These are phyloP conservation scores for Equus przewalskii DNA, from an alignment of 2,113 vertebrate genomes.

Conservation along the genomic window DNA sequence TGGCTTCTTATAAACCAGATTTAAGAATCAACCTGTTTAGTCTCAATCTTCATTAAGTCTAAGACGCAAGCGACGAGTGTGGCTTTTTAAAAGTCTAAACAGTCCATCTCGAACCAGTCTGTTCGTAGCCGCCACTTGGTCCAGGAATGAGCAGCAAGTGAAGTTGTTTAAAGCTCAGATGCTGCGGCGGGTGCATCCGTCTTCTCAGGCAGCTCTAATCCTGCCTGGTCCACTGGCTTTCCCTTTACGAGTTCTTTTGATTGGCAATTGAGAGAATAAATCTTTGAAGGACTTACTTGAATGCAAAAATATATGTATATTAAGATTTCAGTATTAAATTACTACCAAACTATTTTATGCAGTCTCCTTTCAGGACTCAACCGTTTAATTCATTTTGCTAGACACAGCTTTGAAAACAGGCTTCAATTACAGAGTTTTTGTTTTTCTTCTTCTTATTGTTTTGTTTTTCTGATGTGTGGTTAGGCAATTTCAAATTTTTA, in stretches of 20 bases:
- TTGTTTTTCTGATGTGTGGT: slow-evolving; percentile 72
- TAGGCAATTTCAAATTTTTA: slow-evolving; percentile 76
- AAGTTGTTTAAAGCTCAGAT: slow-evolving; percentile 45
- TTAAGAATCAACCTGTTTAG: slow-evolving; percentile 22
- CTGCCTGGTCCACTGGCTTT: slow-evolving; percentile 77
- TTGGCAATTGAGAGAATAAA: slow-evolving; percentile 88
- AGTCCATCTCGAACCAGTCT: slow-evolving; percentile 27
- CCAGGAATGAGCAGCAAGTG: not conserved
- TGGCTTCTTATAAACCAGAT: not conserved
- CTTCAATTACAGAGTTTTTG: slow-evolving; percentile 75
- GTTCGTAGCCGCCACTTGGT: slow-evolving; percentile 49
- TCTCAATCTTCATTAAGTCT: slow-evolving; percentile 52
- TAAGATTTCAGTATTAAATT: slow-evolving; percentile 82
- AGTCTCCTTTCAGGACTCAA: slow-evolving; percentile 66
- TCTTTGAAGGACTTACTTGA: slow-evolving; percentile 85
- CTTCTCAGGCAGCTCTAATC: slow-evolving; percentile 82
- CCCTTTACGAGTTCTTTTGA: slow-evolving; percentile 86
- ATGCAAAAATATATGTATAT: slow-evolving; percentile 63
- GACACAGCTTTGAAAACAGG: slow-evolving; percentile 69
- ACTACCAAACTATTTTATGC: slow-evolving; percentile 75
- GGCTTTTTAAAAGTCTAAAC: slow-evolving; percentile 23
- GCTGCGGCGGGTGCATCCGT: slow-evolving; percentile 68
- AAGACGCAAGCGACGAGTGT: not conserved
- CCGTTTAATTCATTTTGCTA: slow-evolving; percentile 78
- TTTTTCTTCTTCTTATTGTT: slow-evolving; percentile 42